phyloP scores from a whole-genome alignment of 2,797 vertebrate genomes.

The Mus spretus region DNA sequence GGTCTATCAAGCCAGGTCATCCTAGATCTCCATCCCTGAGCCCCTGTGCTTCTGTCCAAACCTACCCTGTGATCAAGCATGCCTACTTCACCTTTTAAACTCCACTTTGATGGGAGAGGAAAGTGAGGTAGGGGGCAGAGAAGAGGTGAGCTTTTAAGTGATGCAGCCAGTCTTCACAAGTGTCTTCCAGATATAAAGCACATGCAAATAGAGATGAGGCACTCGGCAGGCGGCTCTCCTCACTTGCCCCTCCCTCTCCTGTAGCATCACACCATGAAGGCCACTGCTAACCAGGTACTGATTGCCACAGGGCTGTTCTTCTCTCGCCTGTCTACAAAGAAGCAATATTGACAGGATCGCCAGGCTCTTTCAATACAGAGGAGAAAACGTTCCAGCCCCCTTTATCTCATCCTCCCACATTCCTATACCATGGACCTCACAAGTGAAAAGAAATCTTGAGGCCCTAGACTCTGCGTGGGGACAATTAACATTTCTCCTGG shows the following conservation, averaged over 20 bases:
- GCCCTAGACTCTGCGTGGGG: not conserved
- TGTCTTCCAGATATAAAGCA: not conserved
- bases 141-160: constrained; percentile 45
- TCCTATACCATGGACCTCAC: not conserved
- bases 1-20: not conserved
- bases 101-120: not conserved
- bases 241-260: not conserved
- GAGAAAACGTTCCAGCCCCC: not conserved
- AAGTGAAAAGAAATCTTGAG: constrained; percentile 49
- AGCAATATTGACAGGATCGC: not conserved
- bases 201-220: not conserved
- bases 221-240: not conserved
- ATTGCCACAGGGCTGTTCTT: constrained; percentile 23
- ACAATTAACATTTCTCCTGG: constrained; percentile 42
- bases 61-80: not conserved
- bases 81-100: constrained; percentile 29
- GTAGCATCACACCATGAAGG: not conserved
- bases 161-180: not conserved
- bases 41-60: not conserved
- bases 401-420: constrained; percentile 11
- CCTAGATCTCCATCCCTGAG: not conserved
- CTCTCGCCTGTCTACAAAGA: constrained; percentile 38
- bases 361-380: constrained; percentile 38
- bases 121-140: not conserved
- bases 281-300: not conserved